Evolutionary conservation across 2,888 invertebrate genomes (phyloP), one percentile per base, ranked within the genome.

Genomic region (Atherix ibis): DNA sequence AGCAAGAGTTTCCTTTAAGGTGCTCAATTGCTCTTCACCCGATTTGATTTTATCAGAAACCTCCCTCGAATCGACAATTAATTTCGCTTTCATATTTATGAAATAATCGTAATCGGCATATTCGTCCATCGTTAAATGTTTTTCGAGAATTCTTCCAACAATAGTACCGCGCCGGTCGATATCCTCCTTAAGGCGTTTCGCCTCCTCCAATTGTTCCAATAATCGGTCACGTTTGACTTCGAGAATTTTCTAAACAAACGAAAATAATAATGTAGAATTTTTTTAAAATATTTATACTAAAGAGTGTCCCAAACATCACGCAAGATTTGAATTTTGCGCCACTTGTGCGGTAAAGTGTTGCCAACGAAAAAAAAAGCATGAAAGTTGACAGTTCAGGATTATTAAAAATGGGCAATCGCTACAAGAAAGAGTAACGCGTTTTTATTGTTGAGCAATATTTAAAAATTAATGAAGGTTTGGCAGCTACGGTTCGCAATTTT

Each of bases 41-140:
- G 80, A 65, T 52, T 80, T 78, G 43, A 87, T 79, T 60, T 82
- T 82, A 56, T 87, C 83, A 46, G 77, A 72, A 44, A 85, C 74
- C 53, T 87, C 84, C 46, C 82, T 71, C 37, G 76, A 70, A 54
- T 85, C 83, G 56, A 85, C 76, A 48, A 82, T 76, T 43, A 87
- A 64, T 59, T 82, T 83, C 19, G 82, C 79, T 63, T 85, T 87
- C 78, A 81, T 84, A 54, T 79, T 78, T 47, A 85, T 77, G 61
- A 82, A 87, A 53, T 81, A 80, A 48, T 78, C 75, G 54, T 83
- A 87, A 53, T 84, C 82, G 26, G 75, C 73, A 51, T 73, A 77
- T 51, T 82, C 77, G 39, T 80, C 79, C 31, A 70, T 64, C 44
- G 68, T 70, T 46, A 85, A 66, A 56, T 78, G 76, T 54, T 77